A percentile compares a stretch with the other conserved stretches of the same genome.
Evolutionary conservation across 1,140 invertebrate genomes (phyloP).

Genomic region (Drosophila sucinea): DNA sequence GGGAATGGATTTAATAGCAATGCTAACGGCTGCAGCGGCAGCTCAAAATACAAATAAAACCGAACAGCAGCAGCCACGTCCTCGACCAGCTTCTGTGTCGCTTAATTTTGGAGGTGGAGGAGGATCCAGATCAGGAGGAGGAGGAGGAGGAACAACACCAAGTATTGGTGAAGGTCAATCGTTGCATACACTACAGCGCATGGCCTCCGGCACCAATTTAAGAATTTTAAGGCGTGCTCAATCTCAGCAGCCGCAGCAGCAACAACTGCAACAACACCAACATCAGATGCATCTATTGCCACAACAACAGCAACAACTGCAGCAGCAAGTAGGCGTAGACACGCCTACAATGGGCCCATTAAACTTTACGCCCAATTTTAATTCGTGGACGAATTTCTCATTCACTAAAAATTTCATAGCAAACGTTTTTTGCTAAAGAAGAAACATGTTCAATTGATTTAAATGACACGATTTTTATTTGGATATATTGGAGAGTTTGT

Average conservation of each 20-base stretch:
- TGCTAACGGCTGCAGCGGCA: constrained; percentile 68
- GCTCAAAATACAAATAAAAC: constrained; percentile 55
- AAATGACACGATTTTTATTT: neutral
- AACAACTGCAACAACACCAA: constrained; percentile 16
- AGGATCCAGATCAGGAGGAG: constrained; percentile 6
- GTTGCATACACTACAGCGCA: constrained; percentile 62
- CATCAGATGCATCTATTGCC: constrained; percentile 24
- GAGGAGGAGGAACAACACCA: constrained; percentile 27
- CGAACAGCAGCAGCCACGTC: constrained; percentile 58
- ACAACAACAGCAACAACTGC: constrained; percentile 39
- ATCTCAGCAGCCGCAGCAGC: constrained; percentile 54
- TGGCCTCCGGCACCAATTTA: constrained; percentile 78
- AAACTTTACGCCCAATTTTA: constrained; percentile 74
- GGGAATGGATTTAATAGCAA: constrained; percentile 67
- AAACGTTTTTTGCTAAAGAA: constrained; percentile 80
- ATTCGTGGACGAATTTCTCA: constrained; percentile 83
- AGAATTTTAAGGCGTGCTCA: constrained; percentile 64
- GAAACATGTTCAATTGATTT: neutral
- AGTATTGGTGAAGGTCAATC: constrained; percentile 35
- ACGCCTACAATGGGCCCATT: constrained; percentile 30
- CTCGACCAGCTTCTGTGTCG: constrained; percentile 74
- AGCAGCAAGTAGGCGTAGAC: constrained; percentile 28
- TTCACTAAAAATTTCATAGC: constrained; percentile 83
- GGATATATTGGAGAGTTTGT: neutral
- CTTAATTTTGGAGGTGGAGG: constrained; percentile 52